Percentiles rank a stretch among this genome's conserved stretches.
Evolutionary conservation across 2,797 vertebrate species (phyloP).

Genomic region (Chromis chromis): DNA sequence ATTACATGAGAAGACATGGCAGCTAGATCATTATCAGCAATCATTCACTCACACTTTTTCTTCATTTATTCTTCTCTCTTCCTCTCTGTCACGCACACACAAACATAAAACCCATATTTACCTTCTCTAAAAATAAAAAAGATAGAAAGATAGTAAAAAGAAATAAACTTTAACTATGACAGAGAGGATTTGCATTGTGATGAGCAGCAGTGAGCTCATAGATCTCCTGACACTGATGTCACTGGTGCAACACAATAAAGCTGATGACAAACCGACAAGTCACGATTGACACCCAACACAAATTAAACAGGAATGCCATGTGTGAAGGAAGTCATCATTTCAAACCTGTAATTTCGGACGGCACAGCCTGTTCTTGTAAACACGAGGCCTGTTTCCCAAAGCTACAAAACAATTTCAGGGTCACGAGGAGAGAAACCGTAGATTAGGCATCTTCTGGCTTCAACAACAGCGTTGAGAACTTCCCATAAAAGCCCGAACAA

Average conservation of each 20-base stretch:
- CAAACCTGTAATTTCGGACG: slow-evolving; percentile 39
- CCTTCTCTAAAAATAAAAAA: slow-evolving; percentile 16
- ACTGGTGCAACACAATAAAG: slow-evolving; percentile 41
- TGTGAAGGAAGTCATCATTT: slow-evolving; percentile 20
- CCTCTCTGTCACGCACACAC: slow-evolving; percentile 16
- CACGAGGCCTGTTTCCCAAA: slow-evolving; percentile 18
- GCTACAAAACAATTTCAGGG: slow-evolving; percentile 21
- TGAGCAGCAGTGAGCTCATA: slow-evolving; percentile 56
- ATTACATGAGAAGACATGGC: not conserved
- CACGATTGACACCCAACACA: slow-evolving; percentile 14
- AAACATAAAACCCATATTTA: slow-evolving; percentile 22
- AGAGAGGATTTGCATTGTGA: slow-evolving; percentile 30
- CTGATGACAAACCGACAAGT: slow-evolving; percentile 25
- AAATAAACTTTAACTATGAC: not conserved
- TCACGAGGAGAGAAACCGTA: not conserved
- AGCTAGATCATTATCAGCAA: slow-evolving; percentile 24
- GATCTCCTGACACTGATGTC: slow-evolving; percentile 45
- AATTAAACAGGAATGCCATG: slow-evolving; percentile 7
- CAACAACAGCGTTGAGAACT: not conserved
- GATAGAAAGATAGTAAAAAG: not conserved
- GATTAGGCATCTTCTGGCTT: not conserved
- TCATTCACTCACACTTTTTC: slow-evolving; percentile 1
- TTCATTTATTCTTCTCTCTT: not conserved
- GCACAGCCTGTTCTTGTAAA: slow-evolving; percentile 34
- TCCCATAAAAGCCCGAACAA: slow-evolving; percentile 17